Evolutionary conservation across 2,797 vertebrate genomes (phyloP).

Genomic region (Microhierax caerulescens): DNA sequence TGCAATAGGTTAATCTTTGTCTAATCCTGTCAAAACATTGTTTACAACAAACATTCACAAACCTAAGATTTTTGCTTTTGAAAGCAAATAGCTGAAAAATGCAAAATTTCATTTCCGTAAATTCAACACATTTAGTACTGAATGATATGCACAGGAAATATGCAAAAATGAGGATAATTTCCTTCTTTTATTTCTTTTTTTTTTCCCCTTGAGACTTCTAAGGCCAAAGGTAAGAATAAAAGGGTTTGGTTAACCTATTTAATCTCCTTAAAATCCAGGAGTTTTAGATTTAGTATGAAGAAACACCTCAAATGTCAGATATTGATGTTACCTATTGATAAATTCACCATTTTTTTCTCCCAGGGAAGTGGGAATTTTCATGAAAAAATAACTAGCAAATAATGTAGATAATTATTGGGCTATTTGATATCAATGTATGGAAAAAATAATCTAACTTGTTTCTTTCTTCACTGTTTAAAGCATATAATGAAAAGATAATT

Average conservation of each 20-base stretch:
- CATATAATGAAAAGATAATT: neutral
- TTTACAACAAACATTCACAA: neutral
- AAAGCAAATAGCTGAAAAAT: neutral
- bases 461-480: neutral
- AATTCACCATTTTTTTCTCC: neutral
- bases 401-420: neutral
- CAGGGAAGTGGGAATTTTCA: neutral
- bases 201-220: neutral
- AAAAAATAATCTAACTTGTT: neutral
- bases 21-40: neutral
- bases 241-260: neutral
- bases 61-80: neutral
- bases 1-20: neutral
- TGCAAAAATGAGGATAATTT: neutral
- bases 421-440: neutral
- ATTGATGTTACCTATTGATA: neutral
- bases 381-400: neutral
- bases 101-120: neutral
- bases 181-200: neutral
- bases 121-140: neutral
- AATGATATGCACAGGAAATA: neutral
- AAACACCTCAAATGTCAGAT: neutral
- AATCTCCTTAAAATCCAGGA: neutral
- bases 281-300: neutral
- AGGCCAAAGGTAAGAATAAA: neutral